Conservation (phyloP, 2,113 vertebrate species). For the Brevimyrus niger region DNA sequence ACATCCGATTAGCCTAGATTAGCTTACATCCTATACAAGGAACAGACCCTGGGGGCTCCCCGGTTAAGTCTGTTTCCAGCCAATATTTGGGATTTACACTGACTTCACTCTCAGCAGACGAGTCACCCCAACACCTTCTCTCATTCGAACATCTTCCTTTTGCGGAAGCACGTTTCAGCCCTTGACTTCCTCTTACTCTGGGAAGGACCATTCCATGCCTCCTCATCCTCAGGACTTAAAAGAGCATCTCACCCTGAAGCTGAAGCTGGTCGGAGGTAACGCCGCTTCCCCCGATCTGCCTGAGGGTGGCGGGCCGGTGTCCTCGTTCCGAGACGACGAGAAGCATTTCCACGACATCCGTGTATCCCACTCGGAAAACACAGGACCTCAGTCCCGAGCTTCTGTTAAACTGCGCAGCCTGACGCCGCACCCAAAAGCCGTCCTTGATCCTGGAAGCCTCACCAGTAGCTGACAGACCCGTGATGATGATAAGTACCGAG, state of each 20-base stretch:
- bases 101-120: background rate
- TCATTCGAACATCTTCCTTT: background rate
- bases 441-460: background rate
- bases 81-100: background rate
- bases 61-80: background rate
- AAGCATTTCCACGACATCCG: background rate
- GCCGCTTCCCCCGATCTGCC: background rate
- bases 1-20: background rate
- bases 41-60: background rate
- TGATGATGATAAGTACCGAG: background rate
- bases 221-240: background rate
- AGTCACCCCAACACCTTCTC: background rate
- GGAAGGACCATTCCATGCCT: background rate
- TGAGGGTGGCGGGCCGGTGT: background rate
- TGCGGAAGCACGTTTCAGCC: background rate
- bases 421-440: background rate
- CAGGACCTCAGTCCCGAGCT: background rate
- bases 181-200: background rate
- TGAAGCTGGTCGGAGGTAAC: background rate
- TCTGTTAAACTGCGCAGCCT: background rate
- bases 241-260: background rate
- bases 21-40: background rate
- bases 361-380: background rate
- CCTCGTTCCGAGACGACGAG: background rate
- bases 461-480: background rate